These are phyloP conservation scores for Mesorhabditis belari DNA, from an alignment of 2,888 invertebrate genomes.

Conservation along the genomic window DNA sequence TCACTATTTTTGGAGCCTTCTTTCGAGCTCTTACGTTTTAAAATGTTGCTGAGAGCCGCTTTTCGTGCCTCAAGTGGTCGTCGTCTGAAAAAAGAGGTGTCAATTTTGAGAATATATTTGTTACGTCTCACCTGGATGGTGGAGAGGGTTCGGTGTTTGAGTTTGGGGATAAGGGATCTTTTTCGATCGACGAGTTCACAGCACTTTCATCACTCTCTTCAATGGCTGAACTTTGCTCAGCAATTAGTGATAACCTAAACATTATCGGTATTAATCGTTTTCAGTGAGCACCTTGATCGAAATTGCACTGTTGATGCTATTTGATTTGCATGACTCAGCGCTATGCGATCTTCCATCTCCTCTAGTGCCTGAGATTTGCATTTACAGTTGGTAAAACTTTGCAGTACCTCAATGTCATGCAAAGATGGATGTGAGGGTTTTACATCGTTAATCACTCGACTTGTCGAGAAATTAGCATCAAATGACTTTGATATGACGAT, in stretches of 20 bases:
- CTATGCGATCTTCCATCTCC: slow-evolving; percentile 36
- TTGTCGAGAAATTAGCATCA: slow-evolving; percentile 20
- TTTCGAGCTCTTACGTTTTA: neutral
- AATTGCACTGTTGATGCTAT: slow-evolving; percentile 30
- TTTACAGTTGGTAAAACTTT: slow-evolving; percentile 38
- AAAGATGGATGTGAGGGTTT: slow-evolving; percentile 37
- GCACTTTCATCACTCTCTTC: slow-evolving; percentile 28
- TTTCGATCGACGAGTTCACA: slow-evolving; percentile 4
- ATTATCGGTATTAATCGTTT: neutral
- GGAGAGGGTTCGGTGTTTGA: neutral
- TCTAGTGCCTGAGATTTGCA: slow-evolving; percentile 23
- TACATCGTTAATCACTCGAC: slow-evolving; percentile 8
- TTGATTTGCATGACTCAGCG: slow-evolving; percentile 9
- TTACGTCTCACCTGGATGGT: neutral
- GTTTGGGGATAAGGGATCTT: neutral
- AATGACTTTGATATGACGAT: slow-evolving; percentile 37
- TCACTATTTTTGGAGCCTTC: neutral
- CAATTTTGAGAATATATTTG: neutral
- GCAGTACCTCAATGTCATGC: slow-evolving; percentile 23
- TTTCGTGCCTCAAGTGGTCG: neutral
- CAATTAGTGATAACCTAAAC: slow-evolving; percentile 32
- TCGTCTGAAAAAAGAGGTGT: neutral
- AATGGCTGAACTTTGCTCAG: slow-evolving; percentile 31
- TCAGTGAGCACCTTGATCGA: slow-evolving; percentile 22
- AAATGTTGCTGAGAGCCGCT: neutral